Base-by-base conservation (phyloP, 1,140 invertebrate genomes). In the Macrobrachium rosenbergii region DNA sequence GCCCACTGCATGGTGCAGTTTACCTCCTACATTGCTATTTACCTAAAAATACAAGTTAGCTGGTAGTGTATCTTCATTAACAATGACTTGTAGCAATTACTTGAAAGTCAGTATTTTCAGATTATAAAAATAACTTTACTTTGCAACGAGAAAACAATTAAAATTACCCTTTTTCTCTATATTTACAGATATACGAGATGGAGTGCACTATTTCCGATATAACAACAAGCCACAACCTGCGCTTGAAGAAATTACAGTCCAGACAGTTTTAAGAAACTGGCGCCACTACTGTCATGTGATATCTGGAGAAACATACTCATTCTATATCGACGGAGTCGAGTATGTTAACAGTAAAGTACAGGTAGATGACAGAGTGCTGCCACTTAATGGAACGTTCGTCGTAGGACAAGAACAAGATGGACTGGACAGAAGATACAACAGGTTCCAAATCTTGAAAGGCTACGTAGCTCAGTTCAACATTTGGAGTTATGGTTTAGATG, bases 241-340 rank as follows among this genome's bases (percentile, higher is more conserved):
- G 5, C 59, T 80, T 21, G 77, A 80, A 60, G 28, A 37, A 17
- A 14, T 80, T 19, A 58, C n/a, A 23, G n/a, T 80, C 7, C 21
- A 59, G 16, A 80, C 59, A 21, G 59, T 69, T 62, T 10, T 82
- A 60, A 62, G 63, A 23, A 21, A 69, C 28, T 82, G 80, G 80
- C 80, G 80, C 7, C 77, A 80, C n/a, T 80, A 80, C 77, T 80
- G 77, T 21, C 77, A 80, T 21, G 77, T 80, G 52, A 60, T 82
- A 64, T 69, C 62, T 63, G 80, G 80, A 21, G 80, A 82, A 21
- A 82, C 28, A 12, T 82, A 82, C 19, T 67, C 80, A 14, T 62
- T 82, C 0, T 82, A 82, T 17, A 45, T 82, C 1, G 63, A 82
- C 17, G 80, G 80, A 7, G 60, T 67, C 6, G 63, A 21, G 16